phyloP scores from a whole-genome alignment of 2,113 vertebrate genomes.

The Sinocyclocheilus anophthalmus region DNA sequence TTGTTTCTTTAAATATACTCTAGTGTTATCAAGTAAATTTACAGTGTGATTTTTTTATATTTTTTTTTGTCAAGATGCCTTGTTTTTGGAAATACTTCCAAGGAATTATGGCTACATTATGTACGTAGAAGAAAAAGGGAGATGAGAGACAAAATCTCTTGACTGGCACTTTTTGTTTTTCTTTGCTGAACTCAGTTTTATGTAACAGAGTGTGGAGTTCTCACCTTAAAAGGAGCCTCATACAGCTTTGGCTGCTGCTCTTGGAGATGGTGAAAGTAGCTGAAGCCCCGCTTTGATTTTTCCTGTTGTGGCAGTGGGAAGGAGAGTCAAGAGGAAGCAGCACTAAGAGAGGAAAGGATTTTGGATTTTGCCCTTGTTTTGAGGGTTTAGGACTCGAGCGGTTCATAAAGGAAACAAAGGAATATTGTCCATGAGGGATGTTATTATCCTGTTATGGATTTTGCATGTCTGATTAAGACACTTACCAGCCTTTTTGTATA shows the following conservation, averaged over 20 bases:
- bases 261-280: constrained; percentile 61
- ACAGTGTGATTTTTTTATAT: not conserved
- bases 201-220: constrained; percentile 71
- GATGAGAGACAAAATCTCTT: constrained; percentile 57
- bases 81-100: not conserved
- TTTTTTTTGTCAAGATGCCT: constrained; percentile 12
- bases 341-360: constrained; percentile 52
- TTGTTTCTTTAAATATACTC: constrained; percentile 9
- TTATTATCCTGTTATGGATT: constrained; percentile 59
- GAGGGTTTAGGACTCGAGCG: constrained; percentile 55
- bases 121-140: constrained; percentile 50
- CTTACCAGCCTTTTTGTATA: not conserved
- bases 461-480: constrained; percentile 50
- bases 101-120: constrained; percentile 13
- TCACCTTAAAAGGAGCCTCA: constrained; percentile 81
- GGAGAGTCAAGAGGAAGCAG: constrained; percentile 56
- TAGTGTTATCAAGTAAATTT: constrained; percentile 3
- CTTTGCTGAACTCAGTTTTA: constrained; percentile 67
- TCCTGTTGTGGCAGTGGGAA: constrained; percentile 65
- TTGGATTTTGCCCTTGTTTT: constrained; percentile 43
- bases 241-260: constrained; percentile 67
- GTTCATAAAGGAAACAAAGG: constrained; percentile 61
- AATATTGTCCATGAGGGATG: constrained; percentile 57
- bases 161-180: constrained; percentile 60
- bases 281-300: constrained; percentile 62